Evolutionary conservation across 1,140 invertebrate genomes (phyloP), one percentile per base, ranked within the genome.

Genomic region (Brachionus sp.): DNA sequence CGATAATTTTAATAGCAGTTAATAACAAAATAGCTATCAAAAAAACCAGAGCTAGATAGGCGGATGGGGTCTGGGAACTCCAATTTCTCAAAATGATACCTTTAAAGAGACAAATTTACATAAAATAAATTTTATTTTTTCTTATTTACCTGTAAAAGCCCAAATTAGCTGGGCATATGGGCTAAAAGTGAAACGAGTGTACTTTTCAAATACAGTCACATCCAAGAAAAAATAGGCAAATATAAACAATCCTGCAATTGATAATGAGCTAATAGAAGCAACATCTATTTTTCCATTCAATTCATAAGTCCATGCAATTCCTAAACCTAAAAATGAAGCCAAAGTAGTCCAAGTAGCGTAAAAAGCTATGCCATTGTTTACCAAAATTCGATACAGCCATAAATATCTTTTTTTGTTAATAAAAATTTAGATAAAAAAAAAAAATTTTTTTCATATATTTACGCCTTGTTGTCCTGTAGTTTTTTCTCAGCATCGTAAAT

Each of bases 291-390:
- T 57, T 57, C 50, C 50, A 57, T 25, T 25, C 50, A n/a, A 57
- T 23, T 57, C 50, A 19, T 57, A 87, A 10, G 84, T 84, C 73
- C 87, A 66, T 13, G 85, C 84, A 13, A 86, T 77, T 6, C 84
- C 86, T 42, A 87, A 70, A 73, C 86, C 88, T 5, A 88, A 68
- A 3, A 87, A 77, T 7, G 86, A 85, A 16, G 87, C 87, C 5
- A 88, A 83, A 7, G 85, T 85, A 6, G 85, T 84, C 87, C 86
- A 88, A 3, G 86, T 84, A 1, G 87, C 88, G 82, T 88, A 88
- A 42, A 88, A 84, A 4, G 85, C 85, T 5, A 88, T 70, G 7
- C 87, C 87, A 84, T 88, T 88, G 78, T 88, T 86, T n/a, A 88
- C 85, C n/a, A 88, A 83, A 16, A 88, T 75, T n/a, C 85, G 83